Evolutionary conservation across 2,797 vertebrate species (phyloP), one percentile per base, ranked within the genome.

Genomic region (Caiman crocodilus): DNA sequence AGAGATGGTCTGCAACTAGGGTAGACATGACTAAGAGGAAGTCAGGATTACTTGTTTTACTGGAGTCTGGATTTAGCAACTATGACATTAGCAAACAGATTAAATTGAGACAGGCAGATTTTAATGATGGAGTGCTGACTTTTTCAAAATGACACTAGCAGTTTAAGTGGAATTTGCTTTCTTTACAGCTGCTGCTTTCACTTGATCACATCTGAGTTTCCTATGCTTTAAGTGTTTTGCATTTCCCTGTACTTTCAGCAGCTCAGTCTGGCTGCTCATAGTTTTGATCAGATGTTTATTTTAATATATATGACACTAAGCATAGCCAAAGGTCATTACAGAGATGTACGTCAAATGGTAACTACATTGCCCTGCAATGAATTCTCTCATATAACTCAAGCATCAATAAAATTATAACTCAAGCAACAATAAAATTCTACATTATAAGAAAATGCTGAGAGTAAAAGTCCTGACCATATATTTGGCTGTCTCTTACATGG

Each of bases 281-380:
- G 57, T 59, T 79, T 90, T 79, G 69, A 81, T 93, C 64, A 93
- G 71, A 78, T 87, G 82, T 81, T 95, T 94, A 88, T 67, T 90
- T 86, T 91, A 88, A 91, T 89, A 85, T 63, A 87, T 75, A 77
- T 58, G 79, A 92, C 84, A 85, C 15, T 92, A 85, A 91, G 82
- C 76, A 65, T 88, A 88, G 86, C 77, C 85, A 91, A 88, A 92
- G 77, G 75, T 84, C 89, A 82, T 90, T 86, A 82, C 58, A 94
- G 83, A 93, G 94, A 82, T 75, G 56, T 32, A 81, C 10, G 82
- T 92, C 80, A 83, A 88, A 74, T 60, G 76, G 92, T 87, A 92
- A 90, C 57, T 82, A 85, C 83, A 89, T 92, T 92, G 79, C 90
- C 30, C 79, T 85, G 94, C 85, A 95, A 78, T 92, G 81, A 93